Evolutionary conservation across 2,113 vertebrate genomes (phyloP), one percentile per base, ranked within the genome.

Genomic region (Brachyhypopomus occidentalis): DNA sequence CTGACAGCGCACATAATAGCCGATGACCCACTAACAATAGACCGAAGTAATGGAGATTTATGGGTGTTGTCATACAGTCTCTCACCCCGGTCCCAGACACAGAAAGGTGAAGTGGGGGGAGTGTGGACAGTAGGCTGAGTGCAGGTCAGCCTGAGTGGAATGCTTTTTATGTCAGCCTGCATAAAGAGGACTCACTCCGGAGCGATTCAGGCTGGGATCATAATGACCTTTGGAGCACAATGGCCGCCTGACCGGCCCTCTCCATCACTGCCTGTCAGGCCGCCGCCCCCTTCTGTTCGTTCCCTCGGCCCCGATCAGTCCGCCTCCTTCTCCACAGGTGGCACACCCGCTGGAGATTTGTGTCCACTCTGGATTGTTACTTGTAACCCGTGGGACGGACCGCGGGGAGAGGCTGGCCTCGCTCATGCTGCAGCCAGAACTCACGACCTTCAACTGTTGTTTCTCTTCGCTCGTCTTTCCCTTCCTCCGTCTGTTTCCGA

Each of bases 91-190:
- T 5, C 30, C 48, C 60, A 23, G 52, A 14, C n/a, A 23, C 25
- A 1, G 3, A 7, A 25, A 25, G 45, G 34, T 4, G 12, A 48
- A 19, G n/a, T 22, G n/a, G 4, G 8, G 16, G 34, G 25, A 48
- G 67, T 20, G 63, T 22, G 19, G 76, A 34, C 20, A 9, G 17
- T 60, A 23, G n/a, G 9, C 56, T 80, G 74, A 9, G 84, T 59
- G 81, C 74, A 82, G 80, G 89, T 78, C 83, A 45, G 0, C 0
- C 72, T 56, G 58, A 84, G 78, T 85, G 86, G 88, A 92, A 91
- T 89, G 89, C 92, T 92, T 93, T 94, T 89, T 90, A 84, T 84
- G 91, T 89, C 87, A 30, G 84, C 77, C 85, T 86, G 90, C 91
- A 92, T 92, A 83, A 86, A 85, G 72, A 91, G 88, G 88, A 89